These are phyloP conservation scores for Drosophila antonietae DNA, from an alignment of 2,888 invertebrate species.

Conservation along the genomic window DNA sequence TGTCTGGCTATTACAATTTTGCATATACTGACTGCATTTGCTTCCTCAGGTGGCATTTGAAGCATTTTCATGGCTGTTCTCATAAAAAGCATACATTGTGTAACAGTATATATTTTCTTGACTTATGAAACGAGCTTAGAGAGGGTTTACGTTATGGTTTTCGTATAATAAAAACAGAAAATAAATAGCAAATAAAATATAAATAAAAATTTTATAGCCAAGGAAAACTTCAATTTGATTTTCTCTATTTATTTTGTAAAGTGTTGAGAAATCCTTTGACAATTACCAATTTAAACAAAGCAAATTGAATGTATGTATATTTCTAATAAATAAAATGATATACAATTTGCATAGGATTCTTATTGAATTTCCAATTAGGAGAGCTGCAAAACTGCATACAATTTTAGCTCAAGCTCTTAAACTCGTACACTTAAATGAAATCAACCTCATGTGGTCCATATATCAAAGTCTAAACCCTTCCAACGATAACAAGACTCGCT, in stretches of 20 bases:
- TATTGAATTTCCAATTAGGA: not conserved
- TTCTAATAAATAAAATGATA: not conserved
- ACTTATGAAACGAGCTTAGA: not conserved
- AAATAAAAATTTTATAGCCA: not conserved
- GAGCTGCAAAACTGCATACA: not conserved
- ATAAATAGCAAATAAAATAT: not conserved
- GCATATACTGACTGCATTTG: conserved; percentile 29
- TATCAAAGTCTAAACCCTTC: too few species aligned
- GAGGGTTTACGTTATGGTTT: not conserved
- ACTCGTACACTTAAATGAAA: not conserved
- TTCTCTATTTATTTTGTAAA: too few species aligned
- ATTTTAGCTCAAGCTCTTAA: not conserved
- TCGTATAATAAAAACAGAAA: not conserved
- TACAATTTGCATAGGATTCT: not conserved
- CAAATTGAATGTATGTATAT: not conserved
- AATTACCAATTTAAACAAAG: not conserved
- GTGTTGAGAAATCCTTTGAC: not conserved
- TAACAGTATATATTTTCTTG: not conserved
- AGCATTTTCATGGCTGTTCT: not conserved
- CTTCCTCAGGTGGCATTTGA: conserved; percentile 15
- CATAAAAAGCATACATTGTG: conserved; percentile 1
- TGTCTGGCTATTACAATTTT: conserved; percentile 28
- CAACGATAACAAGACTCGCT: not conserved
- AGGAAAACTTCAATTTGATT: too few species aligned
- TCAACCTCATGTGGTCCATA: not conserved